Conservation (phyloP, 2,113 vertebrate genomes). For the Forbesichthys agassizii region DNA sequence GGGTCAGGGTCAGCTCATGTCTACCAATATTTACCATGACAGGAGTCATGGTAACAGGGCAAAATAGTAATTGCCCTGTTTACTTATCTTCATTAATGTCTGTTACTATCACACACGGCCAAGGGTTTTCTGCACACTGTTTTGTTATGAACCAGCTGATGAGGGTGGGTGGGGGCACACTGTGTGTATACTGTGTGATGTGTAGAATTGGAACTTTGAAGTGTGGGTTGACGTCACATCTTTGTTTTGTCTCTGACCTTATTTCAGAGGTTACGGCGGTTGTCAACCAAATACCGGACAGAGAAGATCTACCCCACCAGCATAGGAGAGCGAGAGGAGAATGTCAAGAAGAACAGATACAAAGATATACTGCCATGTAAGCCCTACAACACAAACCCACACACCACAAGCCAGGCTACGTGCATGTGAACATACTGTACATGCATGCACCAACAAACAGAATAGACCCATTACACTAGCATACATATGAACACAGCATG, state of each 20-base stretch:
- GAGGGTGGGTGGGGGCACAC: not conserved
- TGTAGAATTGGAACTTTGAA: too few species aligned
- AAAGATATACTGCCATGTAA: slow-evolving; percentile 99
- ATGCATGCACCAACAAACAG: not conserved
- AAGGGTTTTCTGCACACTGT: slow-evolving; percentile 11
- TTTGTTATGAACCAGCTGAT: not conserved
- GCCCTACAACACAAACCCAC: slow-evolving; percentile 47
- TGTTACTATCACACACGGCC: slow-evolving; percentile 32
- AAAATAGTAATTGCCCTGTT: slow-evolving; percentile 24
- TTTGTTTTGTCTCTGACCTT: slow-evolving; percentile 12
- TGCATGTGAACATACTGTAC: too few species aligned
- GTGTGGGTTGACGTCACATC: not conserved
- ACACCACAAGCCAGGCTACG: not conserved
- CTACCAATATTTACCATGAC: not conserved
- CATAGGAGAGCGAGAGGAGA: slow-evolving; percentile 95
- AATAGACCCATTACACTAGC: not conserved
- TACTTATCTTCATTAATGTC: slow-evolving; percentile 52
- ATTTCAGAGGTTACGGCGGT: slow-evolving; percentile 90
- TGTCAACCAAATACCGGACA: slow-evolving; percentile 96
- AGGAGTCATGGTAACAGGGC: slow-evolving; percentile 11
- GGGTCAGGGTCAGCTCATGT: not conserved
- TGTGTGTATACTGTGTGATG: too few species aligned
- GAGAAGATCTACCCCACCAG: slow-evolving; percentile 97
- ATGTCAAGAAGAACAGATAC: slow-evolving; percentile 99
- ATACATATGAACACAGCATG: not conserved